Percentiles rank a stretch among this genome's conserved stretches.
These are phyloP conservation scores for Nomada fucata DNA, from an alignment of 2,888 invertebrate genomes.

Conservation along the genomic window DNA sequence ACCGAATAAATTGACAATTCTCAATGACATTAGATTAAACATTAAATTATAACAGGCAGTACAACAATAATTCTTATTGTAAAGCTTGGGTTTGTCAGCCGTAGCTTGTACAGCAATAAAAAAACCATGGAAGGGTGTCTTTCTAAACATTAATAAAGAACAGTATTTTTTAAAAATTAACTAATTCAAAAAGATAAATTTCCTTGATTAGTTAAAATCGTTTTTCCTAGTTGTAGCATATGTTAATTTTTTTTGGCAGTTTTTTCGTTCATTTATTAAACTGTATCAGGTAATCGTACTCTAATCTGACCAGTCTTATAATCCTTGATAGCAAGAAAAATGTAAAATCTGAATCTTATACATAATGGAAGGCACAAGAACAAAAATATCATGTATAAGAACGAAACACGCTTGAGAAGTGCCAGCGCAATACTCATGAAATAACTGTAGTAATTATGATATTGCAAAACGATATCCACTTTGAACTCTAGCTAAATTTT, in stretches of 20 bases:
- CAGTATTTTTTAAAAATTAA: slow-evolving; percentile 31
- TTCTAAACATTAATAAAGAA: slow-evolving; percentile 32
- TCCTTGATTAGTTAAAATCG: slow-evolving; percentile 51
- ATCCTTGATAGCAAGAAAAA: slow-evolving; percentile 44
- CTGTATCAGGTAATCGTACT: slow-evolving; percentile 34
- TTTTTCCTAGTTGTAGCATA: slow-evolving; percentile 35
- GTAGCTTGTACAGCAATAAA: slow-evolving; percentile 10
- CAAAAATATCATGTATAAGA: slow-evolving; percentile 35
- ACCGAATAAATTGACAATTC: slow-evolving; percentile 20
- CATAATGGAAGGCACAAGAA: slow-evolving; percentile 38
- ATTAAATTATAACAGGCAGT: slow-evolving; percentile 39
- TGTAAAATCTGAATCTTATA: slow-evolving; percentile 43
- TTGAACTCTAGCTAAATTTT: slow-evolving; percentile 14
- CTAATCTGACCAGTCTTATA: slow-evolving; percentile 53
- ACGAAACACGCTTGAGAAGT: slow-evolving; percentile 28
- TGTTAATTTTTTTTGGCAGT: slow-evolving; percentile 47
- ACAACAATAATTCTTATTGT: slow-evolving; percentile 26
- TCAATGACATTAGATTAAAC: slow-evolving; percentile 5
- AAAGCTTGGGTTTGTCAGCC: slow-evolving; percentile 17
- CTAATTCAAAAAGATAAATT: slow-evolving; percentile 46
- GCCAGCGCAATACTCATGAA: background rate
- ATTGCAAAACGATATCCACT: slow-evolving; percentile 29
- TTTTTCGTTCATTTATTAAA: slow-evolving; percentile 37
- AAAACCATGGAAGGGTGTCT: slow-evolving; percentile 37
- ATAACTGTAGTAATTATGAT: slow-evolving; percentile 13